Base-by-base conservation (phyloP, 2,113 vertebrate species). In the Ophiodon elongatus region DNA sequence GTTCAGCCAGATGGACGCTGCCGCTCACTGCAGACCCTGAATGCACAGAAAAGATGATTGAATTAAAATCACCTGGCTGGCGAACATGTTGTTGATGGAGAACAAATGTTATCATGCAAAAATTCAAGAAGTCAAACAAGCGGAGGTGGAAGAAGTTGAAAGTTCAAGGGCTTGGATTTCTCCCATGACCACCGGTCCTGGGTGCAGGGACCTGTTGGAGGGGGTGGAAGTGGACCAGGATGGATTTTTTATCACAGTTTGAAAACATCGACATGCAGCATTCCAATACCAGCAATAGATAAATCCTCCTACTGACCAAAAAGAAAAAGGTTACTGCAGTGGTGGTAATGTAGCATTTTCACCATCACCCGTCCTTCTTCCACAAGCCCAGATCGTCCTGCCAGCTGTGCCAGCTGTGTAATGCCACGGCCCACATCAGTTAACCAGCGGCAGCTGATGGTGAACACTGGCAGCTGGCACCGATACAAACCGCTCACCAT, bases 381-480 rank as follows among this genome's bases (percentile, higher is more conserved):
- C 27, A 25, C n/a, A 27, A 57, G 54, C 54, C 11, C 7, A 57
- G 56, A 29, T 29, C 21, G 21, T 23, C 21, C 60, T 73, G 71
- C 60, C 69, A 68, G 15, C 64, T 57, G 63, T 62, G 54, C 56
- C 82, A 80, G 47, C 76, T 77, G 59, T 77, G 59, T 41, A n/a
- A 54, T 62, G 63, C 54, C 69, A 47, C 23, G 25, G 15, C 43
- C 39, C 19, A 63, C 50, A 25, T 27, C 43, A 25, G 77, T 79
- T 80, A 80, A 84, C 57, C 57, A 67, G 39, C 73, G 64, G 73
- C 45, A 33, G 27, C 45, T 83, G 37, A 83, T 64, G 74, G 66
- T 33, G 59, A 60, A 63, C 69, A 63, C 57, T 50, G 59, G 39
- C 57, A n/a, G 23, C 56, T 85, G 71, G 77, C 80, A 76, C 74